Conservation (phyloP, 2,888 invertebrate species). For the Oscheius sp. region DNA sequence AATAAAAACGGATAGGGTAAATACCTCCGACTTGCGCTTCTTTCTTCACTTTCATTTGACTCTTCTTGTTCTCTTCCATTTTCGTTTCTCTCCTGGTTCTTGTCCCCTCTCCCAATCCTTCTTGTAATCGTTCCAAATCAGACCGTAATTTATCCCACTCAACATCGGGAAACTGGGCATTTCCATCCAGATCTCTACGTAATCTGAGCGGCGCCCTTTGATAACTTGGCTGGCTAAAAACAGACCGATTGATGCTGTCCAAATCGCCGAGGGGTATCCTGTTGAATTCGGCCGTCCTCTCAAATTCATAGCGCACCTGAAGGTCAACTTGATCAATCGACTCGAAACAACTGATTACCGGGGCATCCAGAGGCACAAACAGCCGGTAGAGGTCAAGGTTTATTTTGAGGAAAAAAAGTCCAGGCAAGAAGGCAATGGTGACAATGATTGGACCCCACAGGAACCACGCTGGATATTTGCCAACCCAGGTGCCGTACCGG, state of each 20-base stretch:
- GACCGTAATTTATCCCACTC: slow-evolving; percentile 51
- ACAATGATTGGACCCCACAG: slow-evolving; percentile 49
- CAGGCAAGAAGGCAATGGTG: slow-evolving; percentile 63
- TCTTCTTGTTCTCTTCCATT: slow-evolving; percentile 23
- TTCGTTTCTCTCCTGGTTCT: slow-evolving; percentile 25
- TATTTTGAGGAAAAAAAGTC: slow-evolving; percentile 66
- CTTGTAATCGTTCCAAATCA: slow-evolving; percentile 41
- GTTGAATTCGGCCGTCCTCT: slow-evolving; percentile 64
- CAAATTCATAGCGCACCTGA: slow-evolving; percentile 58
- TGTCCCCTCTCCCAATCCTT: slow-evolving; percentile 20
- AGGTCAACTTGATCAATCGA: slow-evolving; percentile 6
- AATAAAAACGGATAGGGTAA: background rate
- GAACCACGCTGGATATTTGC: slow-evolving; percentile 63
- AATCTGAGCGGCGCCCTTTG: background rate
- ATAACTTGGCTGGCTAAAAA: background rate
- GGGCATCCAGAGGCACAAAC: slow-evolving; percentile 71
- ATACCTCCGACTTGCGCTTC: slow-evolving; percentile 23
- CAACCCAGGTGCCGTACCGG: slow-evolving; percentile 68
- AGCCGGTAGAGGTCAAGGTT: slow-evolving; percentile 71
- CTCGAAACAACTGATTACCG: slow-evolving; percentile 50
- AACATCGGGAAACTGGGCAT: slow-evolving; percentile 40
- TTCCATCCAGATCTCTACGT: slow-evolving; percentile 12
- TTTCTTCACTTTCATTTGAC: slow-evolving; percentile 10
- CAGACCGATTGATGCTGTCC: slow-evolving; percentile 32
- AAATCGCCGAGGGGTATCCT: slow-evolving; percentile 61